phyloP scores from a whole-genome alignment of 2,797 vertebrate genomes.

The Neolamprologus multifasciatus region DNA sequence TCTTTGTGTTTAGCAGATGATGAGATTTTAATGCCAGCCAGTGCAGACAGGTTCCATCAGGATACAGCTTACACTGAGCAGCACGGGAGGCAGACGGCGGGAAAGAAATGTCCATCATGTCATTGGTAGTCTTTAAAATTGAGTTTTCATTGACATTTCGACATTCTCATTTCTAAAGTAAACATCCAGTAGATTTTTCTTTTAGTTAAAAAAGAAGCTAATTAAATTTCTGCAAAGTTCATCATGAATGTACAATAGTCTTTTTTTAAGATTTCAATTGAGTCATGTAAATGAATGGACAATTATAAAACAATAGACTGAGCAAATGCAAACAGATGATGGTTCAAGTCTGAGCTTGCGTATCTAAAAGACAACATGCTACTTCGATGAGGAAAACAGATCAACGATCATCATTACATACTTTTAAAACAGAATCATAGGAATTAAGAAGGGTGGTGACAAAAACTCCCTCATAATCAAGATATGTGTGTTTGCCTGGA shows the following conservation, averaged over 20 bases:
- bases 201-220: neutral
- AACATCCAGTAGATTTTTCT: neutral
- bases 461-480: neutral
- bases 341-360: neutral
- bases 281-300: neutral
- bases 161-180: neutral
- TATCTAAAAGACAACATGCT: neutral
- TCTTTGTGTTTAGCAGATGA: constrained; percentile 46
- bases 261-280: neutral
- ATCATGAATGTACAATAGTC: neutral
- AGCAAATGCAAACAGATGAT: neutral
- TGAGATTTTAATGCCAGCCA: constrained; percentile 40
- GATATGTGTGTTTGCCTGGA: neutral
- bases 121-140: neutral
- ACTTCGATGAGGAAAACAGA: neutral
- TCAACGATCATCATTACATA: neutral
- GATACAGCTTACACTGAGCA: neutral
- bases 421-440: neutral
- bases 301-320: neutral
- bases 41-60: neutral
- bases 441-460: neutral
- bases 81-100: neutral
- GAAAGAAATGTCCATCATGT: neutral
- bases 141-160: neutral
- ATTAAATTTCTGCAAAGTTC: neutral